Evolutionary conservation across 2,113 vertebrate genomes (phyloP), one percentile per base, ranked within the genome.

Genomic region (Sinocyclocheilus rhinocerous): DNA sequence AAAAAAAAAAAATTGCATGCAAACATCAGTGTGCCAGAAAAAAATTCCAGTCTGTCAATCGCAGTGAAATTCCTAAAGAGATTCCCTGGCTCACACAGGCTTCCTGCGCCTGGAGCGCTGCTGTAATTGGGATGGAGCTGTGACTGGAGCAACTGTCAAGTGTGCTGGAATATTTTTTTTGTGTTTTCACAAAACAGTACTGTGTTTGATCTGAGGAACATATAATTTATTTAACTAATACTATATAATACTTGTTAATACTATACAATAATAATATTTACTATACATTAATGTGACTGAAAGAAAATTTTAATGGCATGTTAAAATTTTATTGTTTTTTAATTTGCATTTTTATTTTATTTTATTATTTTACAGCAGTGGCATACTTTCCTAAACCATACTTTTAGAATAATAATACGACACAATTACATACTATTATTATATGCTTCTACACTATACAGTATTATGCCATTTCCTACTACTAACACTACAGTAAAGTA

Each of bases 11-110:
- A 36, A 81, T 50, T 65, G 81, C 63, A 73, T 59, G 52, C 79
- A 82, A 85, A 82, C 75, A 83, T 63, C 75, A 52, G 75, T 52
- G 48, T 76, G 42, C 22, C 29, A 55, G 76, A 59, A 77, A 63
- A 81, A 81, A 79, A 79, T 33, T 65, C 6, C 22, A 20, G 48
- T 4, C 42, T 84, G 85, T 81, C 85, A 89, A 69, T 86, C 88
- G 81, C 20, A 55, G 16, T 42, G 80, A 50, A 22, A 48, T 78
- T 78, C 76, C 33, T 11, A 16, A 42, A 20, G 65, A n/a, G 76
- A 55, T 77, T 33, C n/a, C 48, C 4, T 24, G 50, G 26, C 26
- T 77, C 13, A 36, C 26, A 36, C 67, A 70, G 29, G 67, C 67
- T 79, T 57, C 63, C 61, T 52, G 42, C 5, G 63, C 75, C 39